A percentile compares a stretch with the other conserved stretches of the same genome.
Conservation (phyloP, 2,797 vertebrate species). For the Coregonus suidteri region DNA sequence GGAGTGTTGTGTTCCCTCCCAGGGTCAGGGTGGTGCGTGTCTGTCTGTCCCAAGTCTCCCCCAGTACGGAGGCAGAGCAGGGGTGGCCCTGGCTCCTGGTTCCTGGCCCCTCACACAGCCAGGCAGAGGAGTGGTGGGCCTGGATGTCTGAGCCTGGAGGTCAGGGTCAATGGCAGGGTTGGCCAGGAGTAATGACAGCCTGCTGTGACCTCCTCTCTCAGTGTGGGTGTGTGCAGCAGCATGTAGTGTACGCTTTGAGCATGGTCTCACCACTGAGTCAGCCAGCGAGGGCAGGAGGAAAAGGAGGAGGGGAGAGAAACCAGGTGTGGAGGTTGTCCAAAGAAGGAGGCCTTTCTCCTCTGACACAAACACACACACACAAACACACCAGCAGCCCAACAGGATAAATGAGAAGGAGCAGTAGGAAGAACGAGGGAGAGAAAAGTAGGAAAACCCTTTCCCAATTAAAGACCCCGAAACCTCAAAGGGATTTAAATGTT, state of each 20-base stretch:
- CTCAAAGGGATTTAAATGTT: conserved; percentile 54
- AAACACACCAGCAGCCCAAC: conserved; percentile 9
- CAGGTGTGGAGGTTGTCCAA: conserved; percentile 41
- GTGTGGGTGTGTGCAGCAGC: background rate
- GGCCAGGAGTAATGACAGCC: conserved; percentile 40
- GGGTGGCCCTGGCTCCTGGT: background rate
- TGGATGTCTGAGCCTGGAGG: conserved; percentile 1
- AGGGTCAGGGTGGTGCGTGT: background rate
- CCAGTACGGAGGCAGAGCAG: background rate
- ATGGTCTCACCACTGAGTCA: background rate
- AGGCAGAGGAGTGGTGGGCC: background rate
- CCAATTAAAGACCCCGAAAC: conserved; percentile 4
- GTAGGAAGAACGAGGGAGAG: conserved; percentile 9
- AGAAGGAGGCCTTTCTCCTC: conserved; percentile 6
- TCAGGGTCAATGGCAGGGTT: conserved; percentile 22
- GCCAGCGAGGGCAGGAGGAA: too few relatives aligned
- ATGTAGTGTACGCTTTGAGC: conserved; percentile 9
- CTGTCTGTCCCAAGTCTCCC: background rate
- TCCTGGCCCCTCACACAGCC: conserved; percentile 4
- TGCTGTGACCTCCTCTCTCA: conserved; percentile 41
- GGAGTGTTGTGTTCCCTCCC: conserved; percentile 35
- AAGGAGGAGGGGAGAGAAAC: conserved; percentile 17
- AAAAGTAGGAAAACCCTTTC: conserved; percentile 22
- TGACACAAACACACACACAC: background rate
- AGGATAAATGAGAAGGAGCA: conserved; percentile 20